Base-by-base conservation (phyloP, 2,113 vertebrate species). In the Cyprinodon variegatus region DNA sequence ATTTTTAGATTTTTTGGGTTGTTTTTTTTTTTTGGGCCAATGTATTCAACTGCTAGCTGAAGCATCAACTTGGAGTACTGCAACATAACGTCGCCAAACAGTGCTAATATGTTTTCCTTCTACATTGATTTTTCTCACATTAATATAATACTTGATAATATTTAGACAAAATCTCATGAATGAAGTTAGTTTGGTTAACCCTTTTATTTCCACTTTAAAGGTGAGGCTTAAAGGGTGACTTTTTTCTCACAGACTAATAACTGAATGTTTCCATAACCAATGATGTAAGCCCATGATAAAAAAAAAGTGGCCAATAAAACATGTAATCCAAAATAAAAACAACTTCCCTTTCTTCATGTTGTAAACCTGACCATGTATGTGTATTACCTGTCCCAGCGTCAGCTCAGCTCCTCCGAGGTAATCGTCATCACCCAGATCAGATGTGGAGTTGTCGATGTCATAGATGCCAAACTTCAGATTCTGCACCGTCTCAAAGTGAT, bases 401-500 rank as follows among this genome's bases (percentile, higher is more conserved):
- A 96, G 94, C 83, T 98, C 96, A 0, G 94, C 90, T 4, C 95
- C 97, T 73, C 98, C 97, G 4, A 98, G 94, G 85, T 90, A 98
- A 88, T 98, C 97, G 38, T 99, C 96, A 0, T 98, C 96, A 0
- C 70, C 86, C 10, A 98, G 92, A 67, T 96, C 93, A 6, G 90
- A 79, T 37, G 93, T 94, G 72, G 95, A 93, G 92, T 97, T 99
- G 91, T 98, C 97, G 3, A 96, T 97, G 78, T 98, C 97, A 12
- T 98, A 99, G 20, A 98, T 0, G 0, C 90, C 84, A 1, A 99
- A 95, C 76, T 96, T 96, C 61, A 99, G 88, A 50, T 96, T 97
- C 92, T 97, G 96, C 4, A 97, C 96, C 4, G 94, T 96, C 89
- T 99, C 96, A 72, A 99, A 99, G 87, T 94, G 92, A 84, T 97